These are phyloP conservation scores for Macrophya alboannulata DNA, from an alignment of 2,888 invertebrate species.

Conservation along the genomic window DNA sequence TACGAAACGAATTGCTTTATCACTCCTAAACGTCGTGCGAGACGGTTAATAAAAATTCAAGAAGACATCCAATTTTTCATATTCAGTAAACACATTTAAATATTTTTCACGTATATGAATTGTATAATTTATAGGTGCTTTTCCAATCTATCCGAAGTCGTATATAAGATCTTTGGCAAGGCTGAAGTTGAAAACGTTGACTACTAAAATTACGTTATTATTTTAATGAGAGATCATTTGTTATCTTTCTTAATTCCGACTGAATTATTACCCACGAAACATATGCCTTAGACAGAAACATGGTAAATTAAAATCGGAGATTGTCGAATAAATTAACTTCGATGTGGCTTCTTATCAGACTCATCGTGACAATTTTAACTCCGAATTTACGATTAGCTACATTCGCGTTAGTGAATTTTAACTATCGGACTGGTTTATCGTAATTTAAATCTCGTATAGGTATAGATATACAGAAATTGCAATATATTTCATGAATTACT, in stretches of 20 bases:
- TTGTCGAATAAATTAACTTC: not conserved
- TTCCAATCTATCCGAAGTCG: not conserved
- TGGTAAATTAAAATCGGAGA: not conserved
- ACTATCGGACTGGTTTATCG: constrained; percentile 7
- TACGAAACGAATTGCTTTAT: not conserved
- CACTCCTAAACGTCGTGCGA: not conserved
- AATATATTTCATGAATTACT: constrained; percentile 38
- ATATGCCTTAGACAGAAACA: not conserved
- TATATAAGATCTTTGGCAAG: not conserved
- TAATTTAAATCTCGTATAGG: constrained; percentile 20
- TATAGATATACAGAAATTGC: constrained; percentile 8
- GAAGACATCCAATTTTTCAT: constrained; percentile 12
- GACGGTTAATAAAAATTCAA: not conserved
- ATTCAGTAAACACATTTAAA: not conserved
- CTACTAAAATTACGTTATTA: not conserved
- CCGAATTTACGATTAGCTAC: not conserved
- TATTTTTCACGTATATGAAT: not conserved
- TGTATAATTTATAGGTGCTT: not conserved
- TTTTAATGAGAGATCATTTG: not conserved
- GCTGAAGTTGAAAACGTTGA: not conserved
- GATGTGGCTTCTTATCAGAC: not conserved
- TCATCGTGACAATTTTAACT: constrained; percentile 1
- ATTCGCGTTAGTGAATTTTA: constrained; percentile 22
- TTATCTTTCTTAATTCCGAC: not conserved
- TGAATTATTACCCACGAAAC: not conserved